Conservation (phyloP, 2,113 vertebrate genomes). For the Romanogobio albipinnatus region DNA sequence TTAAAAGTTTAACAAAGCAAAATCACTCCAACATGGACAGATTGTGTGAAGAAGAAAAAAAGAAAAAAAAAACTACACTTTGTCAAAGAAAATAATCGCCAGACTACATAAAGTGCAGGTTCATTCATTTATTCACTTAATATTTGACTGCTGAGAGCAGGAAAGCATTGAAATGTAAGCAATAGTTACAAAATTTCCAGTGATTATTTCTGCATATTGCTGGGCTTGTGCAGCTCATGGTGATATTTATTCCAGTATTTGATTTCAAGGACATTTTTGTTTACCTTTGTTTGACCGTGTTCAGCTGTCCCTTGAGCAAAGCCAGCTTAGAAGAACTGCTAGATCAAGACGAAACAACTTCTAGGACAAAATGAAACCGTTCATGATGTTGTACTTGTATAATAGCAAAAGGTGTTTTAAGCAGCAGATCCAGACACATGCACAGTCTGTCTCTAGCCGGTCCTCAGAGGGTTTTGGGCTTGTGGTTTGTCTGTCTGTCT, state of each 20-base stretch:
- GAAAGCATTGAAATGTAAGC: background rate
- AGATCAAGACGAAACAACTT: slow-evolving; percentile 7
- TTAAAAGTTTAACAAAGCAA: background rate
- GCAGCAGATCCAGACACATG: background rate
- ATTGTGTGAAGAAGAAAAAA: background rate
- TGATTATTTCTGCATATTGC: background rate
- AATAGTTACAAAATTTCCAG: background rate
- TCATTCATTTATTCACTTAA: background rate
- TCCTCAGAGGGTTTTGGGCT: slow-evolving; percentile 39
- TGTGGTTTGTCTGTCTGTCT: slow-evolving; percentile 48
- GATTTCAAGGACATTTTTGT: background rate
- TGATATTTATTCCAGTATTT: background rate
- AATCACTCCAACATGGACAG: no score
- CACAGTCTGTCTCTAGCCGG: slow-evolving; percentile 12
- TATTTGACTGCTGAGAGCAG: background rate
- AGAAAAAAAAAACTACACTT: background rate
- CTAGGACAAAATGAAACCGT: background rate
- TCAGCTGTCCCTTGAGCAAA: background rate
- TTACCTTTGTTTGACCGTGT: background rate
- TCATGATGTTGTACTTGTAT: background rate
- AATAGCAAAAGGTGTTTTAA: slow-evolving; percentile 13
- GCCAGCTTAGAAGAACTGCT: background rate
- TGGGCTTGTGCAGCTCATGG: background rate
- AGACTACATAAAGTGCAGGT: background rate
- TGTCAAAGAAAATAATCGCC: background rate